A percentile compares a stretch with the other conserved stretches of the same genome.
These are phyloP conservation scores for Octodon degus DNA, from an alignment of 2,113 vertebrate species.

Conservation along the genomic window DNA sequence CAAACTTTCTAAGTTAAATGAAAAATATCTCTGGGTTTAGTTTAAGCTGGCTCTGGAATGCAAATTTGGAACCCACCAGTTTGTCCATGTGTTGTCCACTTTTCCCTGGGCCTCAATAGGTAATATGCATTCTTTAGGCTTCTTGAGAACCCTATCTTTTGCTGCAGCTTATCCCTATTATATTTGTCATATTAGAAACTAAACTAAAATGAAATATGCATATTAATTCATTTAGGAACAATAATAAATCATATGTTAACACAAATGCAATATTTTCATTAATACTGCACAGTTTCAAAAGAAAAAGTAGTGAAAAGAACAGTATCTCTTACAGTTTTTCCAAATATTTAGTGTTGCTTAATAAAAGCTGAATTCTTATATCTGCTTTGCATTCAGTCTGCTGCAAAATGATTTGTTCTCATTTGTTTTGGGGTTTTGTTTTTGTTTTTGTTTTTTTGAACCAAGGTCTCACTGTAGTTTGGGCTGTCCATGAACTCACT, in stretches of 20 bases:
- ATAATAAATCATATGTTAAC: not conserved
- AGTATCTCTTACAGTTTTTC: not conserved
- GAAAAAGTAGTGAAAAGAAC: not conserved
- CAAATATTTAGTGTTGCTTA: not conserved
- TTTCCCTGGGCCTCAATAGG: not conserved
- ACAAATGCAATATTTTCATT: not conserved
- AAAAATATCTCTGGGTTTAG: not conserved
- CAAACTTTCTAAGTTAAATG: not conserved
- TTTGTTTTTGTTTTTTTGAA: not conserved
- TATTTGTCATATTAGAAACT: not conserved
- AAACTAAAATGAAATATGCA: not conserved
- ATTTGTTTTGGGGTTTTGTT: not conserved
- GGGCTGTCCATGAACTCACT: not conserved
- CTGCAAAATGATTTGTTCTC: not conserved
- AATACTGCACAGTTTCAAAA: slow-evolving; percentile 16
- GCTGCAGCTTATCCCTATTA: not conserved
- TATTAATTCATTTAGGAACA: not conserved
- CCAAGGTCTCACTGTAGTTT: not conserved
- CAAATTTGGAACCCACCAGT: not conserved
- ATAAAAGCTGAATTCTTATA: not conserved
- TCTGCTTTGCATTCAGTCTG: not conserved
- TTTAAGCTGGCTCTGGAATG: not conserved
- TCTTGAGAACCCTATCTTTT: not conserved
- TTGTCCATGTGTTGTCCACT: too few species aligned
- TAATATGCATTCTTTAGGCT: not conserved